Evolutionary conservation across 1,140 invertebrate species (phyloP).

Genomic region (Heliconius congener): DNA sequence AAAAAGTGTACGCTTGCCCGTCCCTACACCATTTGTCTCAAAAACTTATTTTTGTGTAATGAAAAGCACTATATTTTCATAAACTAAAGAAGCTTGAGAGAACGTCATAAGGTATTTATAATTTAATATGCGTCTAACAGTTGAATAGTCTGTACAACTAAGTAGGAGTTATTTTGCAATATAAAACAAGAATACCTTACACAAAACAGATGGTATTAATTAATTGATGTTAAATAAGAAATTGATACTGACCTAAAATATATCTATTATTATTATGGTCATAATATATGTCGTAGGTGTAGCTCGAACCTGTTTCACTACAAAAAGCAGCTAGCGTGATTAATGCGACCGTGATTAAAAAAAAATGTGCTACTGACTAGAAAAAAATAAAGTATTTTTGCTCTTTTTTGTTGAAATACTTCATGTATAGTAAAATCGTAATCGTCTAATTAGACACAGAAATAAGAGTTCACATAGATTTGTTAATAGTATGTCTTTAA

Average conservation of each 20-base stretch:
- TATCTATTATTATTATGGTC: background rate
- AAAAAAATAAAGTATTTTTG: background rate
- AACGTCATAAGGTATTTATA: background rate
- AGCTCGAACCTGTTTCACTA: background rate
- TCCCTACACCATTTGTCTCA: too few species aligned
- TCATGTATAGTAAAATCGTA: background rate
- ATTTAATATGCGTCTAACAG: background rate
- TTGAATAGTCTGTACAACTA: background rate
- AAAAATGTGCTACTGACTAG: background rate
- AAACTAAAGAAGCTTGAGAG: background rate
- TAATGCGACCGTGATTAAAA: background rate
- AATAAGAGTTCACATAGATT: background rate
- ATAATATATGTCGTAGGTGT: background rate
- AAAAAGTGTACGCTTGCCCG: too few species aligned
- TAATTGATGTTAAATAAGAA: background rate
- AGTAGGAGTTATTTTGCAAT: background rate
- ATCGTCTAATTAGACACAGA: background rate
- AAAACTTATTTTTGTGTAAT: too few species aligned
- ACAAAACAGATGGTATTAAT: background rate
- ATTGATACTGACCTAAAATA: constrained; percentile 22
- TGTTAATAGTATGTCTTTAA: background rate
- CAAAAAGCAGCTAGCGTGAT: background rate
- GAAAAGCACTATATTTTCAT: too few species aligned
- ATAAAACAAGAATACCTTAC: background rate
- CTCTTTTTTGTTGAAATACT: background rate